Percentiles rank a stretch among this genome's conserved stretches.
Evolutionary conservation across 1,140 invertebrate species (phyloP).

Genomic region (Lethocerus indicus): DNA sequence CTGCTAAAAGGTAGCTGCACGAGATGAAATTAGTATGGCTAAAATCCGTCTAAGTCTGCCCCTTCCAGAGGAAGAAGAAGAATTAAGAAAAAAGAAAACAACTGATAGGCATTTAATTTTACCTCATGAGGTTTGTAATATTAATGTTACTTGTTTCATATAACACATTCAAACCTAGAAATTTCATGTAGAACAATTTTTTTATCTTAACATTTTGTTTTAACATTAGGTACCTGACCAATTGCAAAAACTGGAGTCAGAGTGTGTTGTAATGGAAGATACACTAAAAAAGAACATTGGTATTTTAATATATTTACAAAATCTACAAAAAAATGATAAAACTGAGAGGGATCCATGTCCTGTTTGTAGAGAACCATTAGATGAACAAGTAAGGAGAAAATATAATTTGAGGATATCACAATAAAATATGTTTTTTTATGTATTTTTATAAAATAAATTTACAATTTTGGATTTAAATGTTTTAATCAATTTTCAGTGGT

Average conservation of each 20-base stretch:
- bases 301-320: conserved; percentile 26
- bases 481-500: conserved; percentile 45
- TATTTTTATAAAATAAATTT: no score
- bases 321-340: conserved; percentile 23
- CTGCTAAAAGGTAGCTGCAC: conserved; percentile 8
- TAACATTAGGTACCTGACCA: neutral
- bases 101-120: conserved; percentile 28
- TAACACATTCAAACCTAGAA: no score
- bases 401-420: no score
- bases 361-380: conserved; percentile 40
- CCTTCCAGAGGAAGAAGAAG: conserved; percentile 24
- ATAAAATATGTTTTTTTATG: no score
- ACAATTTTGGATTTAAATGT: no score
- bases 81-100: conserved; percentile 20
- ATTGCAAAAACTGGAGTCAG: neutral
- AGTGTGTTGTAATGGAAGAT: conserved; percentile 2
- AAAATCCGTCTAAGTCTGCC: conserved; percentile 40
- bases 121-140: conserved; percentile 30
- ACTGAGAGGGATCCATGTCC: conserved; percentile 37
- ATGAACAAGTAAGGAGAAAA: conserved; percentile 28
- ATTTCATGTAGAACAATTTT: neutral
- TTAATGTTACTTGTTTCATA: no score
- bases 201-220: neutral
- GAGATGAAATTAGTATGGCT: conserved; percentile 58
- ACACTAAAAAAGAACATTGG: conserved; percentile 27